Evolutionary conservation across 92 coral and sea anemone genomes (phyloP), one percentile per base, ranked within the genome.

Genomic region (Zoanthus sansibaricus): DNA sequence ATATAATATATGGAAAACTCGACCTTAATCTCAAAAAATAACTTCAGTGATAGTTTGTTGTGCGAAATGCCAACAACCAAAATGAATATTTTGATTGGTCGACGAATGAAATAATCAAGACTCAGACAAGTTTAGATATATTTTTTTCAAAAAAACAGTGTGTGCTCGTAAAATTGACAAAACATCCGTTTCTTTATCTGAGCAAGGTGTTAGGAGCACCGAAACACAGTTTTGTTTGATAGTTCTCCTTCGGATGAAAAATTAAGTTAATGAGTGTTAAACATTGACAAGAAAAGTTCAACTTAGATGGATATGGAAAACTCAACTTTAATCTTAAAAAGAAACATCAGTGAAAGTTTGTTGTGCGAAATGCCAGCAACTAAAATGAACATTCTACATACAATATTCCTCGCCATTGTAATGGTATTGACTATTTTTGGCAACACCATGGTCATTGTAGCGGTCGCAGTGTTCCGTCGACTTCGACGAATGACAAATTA

Each of bases 401-500:
- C 92, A 1, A 73, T 89, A 0, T 97, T 90, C 72, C 78, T 97
- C 10, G 90, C 92, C 66, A 72, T 97, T 11, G 90, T 97, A 25
- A 85, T 97, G 89, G 16, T 93, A 21, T 86, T 94, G 49, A 95
- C 99, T 11, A 48, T 97, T 69, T 92, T 87, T 78, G 98, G 99
- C 7, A 97, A 97, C 79, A 87, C 86, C 13, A 91, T 97, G 42
- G 99, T 97, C 2, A 92, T 95, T 7, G 92, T 92, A 20, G 95
- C 98, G 12, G 97, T 97, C 51, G 85, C 85, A 74, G 74, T 91
- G 84, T 97, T 87, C 86, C 91, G 86, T 20, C 87, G 98, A 52
- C 88, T 97, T 37, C 97, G 96, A 55, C 92, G 94, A 71, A 90
- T 95, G 75, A 91, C 98, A 32, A 97, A 97, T 84, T 93, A 90